Conservation (phyloP, 2,888 invertebrate species). For the Eustalomyia histrio region DNA sequence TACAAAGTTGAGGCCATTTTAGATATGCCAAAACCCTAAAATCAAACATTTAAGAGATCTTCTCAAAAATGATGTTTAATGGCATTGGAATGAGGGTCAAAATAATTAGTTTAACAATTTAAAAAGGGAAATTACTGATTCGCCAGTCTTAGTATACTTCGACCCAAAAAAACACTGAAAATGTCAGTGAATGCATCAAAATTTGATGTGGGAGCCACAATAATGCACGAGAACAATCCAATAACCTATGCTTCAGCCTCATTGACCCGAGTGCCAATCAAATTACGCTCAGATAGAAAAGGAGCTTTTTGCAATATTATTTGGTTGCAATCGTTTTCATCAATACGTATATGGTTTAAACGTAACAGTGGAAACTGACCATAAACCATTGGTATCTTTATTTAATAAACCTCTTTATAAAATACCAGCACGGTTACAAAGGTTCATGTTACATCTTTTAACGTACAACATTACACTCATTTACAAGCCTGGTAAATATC, state of each 20-base stretch:
- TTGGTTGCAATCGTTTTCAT: constrained; percentile 44
- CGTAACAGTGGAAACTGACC: neutral
- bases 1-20: neutral
- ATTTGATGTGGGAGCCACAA: constrained; percentile 11
- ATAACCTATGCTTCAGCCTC: constrained; percentile 50
- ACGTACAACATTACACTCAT: constrained; percentile 10
- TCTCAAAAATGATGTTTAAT: constrained; percentile 47
- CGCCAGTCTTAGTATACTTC: constrained; percentile 7
- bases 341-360: constrained; percentile 42
- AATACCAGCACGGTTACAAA: constrained; percentile 29
- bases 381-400: no score
- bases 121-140: constrained; percentile 29
- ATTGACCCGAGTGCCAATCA: constrained; percentile 19
- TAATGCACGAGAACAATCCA: no score
- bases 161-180: constrained; percentile 1
- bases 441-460: constrained; percentile 34
- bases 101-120: constrained; percentile 46
- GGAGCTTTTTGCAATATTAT: constrained; percentile 61
- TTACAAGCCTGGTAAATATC: constrained; percentile 39
- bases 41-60: constrained; percentile 52
- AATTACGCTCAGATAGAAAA: constrained; percentile 64
- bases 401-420: constrained; percentile 32
- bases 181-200: constrained; percentile 43
- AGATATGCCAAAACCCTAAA: constrained; percentile 18
- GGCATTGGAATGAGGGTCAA: constrained; percentile 48